Percentiles rank a stretch among this genome's conserved stretches.
phyloP scores from a whole-genome alignment of 2,888 invertebrate species.

The Rhyacophila evoluta region DNA sequence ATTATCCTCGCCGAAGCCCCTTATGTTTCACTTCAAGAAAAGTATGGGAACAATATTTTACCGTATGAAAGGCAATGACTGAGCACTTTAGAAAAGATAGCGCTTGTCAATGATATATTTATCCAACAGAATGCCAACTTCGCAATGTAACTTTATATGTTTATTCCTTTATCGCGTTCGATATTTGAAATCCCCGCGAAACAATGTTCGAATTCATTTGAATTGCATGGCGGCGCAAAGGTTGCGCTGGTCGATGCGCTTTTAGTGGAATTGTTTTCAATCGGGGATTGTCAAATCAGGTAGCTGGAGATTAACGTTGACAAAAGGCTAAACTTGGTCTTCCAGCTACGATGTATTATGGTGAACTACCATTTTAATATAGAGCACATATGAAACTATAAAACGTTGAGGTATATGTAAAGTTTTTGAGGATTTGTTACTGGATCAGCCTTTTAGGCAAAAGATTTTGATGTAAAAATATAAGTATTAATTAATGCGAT shows the following conservation, averaged over 20 bases:
- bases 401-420: too few relatives aligned
- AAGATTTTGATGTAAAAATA: too few relatives aligned
- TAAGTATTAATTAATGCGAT: too few relatives aligned
- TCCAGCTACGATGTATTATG: too few relatives aligned
- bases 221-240: not conserved
- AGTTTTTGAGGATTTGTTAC: too few relatives aligned
- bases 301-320: too few relatives aligned
- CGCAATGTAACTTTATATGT: not conserved
- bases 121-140: conserved; percentile 2
- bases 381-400: too few relatives aligned
- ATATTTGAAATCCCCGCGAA: not conserved
- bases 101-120: not conserved
- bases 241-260: not conserved
- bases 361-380: too few relatives aligned
- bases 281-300: not conserved
- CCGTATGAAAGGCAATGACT: not conserved
- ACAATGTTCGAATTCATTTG: not conserved
- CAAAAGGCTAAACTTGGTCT: too few relatives aligned
- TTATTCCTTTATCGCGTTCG: conserved; percentile 9
- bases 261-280: not conserved
- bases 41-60: not conserved
- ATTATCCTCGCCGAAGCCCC: not conserved
- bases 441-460: too few relatives aligned
- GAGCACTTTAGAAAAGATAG: not conserved
- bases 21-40: not conserved